A percentile compares a stretch with the other conserved stretches of the same genome.
Conservation (phyloP, 2,797 vertebrate genomes). For the Pseudochirops corinnae region DNA sequence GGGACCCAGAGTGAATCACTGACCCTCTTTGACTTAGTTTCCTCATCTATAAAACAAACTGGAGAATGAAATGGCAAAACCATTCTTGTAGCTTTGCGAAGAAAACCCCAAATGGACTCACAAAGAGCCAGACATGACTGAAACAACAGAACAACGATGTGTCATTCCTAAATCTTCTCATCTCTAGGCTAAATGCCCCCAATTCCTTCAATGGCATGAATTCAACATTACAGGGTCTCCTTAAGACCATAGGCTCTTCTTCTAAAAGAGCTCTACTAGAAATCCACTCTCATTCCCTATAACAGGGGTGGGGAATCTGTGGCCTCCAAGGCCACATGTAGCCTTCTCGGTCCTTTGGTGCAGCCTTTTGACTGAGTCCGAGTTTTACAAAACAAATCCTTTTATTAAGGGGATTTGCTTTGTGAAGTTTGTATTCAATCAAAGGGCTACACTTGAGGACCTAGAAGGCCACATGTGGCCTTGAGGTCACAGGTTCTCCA, state of each 20-base stretch:
- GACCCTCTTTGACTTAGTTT: neutral
- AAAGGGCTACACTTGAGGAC: too few relatives aligned
- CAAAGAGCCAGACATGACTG: neutral
- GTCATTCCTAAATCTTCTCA: neutral
- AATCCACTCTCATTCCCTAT: neutral
- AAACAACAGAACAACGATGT: neutral
- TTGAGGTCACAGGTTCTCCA: too few relatives aligned
- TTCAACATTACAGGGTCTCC: neutral
- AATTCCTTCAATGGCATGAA: neutral
- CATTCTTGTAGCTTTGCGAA: neutral
- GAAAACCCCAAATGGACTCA: neutral
- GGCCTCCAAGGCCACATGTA: too few relatives aligned
- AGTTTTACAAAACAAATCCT: too few relatives aligned
- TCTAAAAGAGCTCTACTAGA: neutral
- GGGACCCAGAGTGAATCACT: neutral
- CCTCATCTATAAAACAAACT: neutral
- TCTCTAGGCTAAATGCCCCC: neutral
- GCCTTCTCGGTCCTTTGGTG: too few relatives aligned
- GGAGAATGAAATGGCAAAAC: too few relatives aligned
- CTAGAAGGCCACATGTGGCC: too few relatives aligned
- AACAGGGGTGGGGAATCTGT: too few relatives aligned
- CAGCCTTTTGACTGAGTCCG: too few relatives aligned
- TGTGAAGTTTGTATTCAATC: too few relatives aligned
- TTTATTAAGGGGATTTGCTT: too few relatives aligned
- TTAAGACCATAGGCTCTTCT: neutral